phyloP scores from a whole-genome alignment of 2,113 vertebrate species.

The Marcusenius ussheri region DNA sequence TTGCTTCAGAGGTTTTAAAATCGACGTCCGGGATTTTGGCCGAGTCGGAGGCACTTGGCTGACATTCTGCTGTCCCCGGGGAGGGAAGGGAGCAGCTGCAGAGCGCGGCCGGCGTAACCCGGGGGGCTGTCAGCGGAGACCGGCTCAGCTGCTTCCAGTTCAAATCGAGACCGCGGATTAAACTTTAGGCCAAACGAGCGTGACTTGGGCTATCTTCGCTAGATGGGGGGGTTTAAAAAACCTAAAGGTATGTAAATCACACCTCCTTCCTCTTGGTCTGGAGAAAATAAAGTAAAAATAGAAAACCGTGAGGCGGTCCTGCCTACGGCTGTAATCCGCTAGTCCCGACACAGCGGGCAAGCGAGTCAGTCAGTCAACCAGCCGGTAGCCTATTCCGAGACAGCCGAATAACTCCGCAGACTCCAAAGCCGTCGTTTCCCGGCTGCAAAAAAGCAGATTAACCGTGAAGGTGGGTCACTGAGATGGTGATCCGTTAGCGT shows the following conservation, averaged over 20 bases:
- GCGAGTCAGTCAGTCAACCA: constrained; percentile 36
- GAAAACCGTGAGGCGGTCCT: too few species aligned
- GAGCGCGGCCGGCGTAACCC: not conserved
- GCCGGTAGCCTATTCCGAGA: constrained; percentile 35
- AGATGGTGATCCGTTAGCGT: not conserved
- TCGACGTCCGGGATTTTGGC: not conserved
- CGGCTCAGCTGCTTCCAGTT: not conserved
- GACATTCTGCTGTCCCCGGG: not conserved
- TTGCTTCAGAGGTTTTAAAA: not conserved
- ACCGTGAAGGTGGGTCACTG: constrained; percentile 46
- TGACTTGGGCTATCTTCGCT: constrained; percentile 23
- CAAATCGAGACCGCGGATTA: constrained; percentile 27
- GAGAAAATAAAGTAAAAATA: not conserved
- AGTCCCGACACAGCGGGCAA: not conserved
- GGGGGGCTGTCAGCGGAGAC: not conserved
- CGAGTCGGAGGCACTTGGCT: constrained; percentile 5
- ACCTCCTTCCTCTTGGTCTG: not conserved
- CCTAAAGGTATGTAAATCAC: not conserved
- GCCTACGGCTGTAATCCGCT: not conserved
- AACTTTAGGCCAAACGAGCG: constrained; percentile 17
- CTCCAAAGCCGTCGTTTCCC: constrained; percentile 38
- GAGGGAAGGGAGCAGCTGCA: not conserved
- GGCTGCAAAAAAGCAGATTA: constrained; percentile 40
- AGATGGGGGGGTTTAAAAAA: not conserved
- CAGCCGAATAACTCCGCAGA: constrained; percentile 44